A percentile compares a stretch with the other conserved stretches of the same genome.
Evolutionary conservation across 2,888 invertebrate genomes (phyloP).

Genomic region (Melikaiella ostensackeni): DNA sequence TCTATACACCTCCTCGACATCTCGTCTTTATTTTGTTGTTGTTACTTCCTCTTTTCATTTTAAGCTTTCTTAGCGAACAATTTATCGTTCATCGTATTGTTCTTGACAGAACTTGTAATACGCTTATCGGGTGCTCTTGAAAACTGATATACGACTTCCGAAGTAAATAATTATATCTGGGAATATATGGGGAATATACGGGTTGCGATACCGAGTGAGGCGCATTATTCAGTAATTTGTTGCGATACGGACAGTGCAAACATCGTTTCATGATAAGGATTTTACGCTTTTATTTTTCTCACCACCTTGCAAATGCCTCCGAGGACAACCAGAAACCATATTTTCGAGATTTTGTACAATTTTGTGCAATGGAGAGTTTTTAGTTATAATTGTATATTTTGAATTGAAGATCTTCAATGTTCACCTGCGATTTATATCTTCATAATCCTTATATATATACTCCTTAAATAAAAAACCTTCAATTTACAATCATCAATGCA

Average conservation of each 20-base stretch:
- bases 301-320: not conserved
- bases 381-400: no score
- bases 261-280: constrained; percentile 26
- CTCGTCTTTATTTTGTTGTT: not conserved
- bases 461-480: no score
- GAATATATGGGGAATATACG: constrained; percentile 27
- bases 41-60: not conserved
- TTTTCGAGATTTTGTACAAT: not conserved
- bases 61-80: not conserved
- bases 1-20: no score
- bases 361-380: not conserved
- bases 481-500: no score
- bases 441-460: no score
- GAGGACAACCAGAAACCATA: not conserved
- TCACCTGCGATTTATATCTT: no score
- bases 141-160: constrained; percentile 40
- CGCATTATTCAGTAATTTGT: constrained; percentile 38
- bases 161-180: constrained; percentile 34
- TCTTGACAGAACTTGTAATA: constrained; percentile 36
- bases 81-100: constrained; percentile 29
- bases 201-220: constrained; percentile 19
- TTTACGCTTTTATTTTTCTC: not conserved
- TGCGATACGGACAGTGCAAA: constrained; percentile 35
- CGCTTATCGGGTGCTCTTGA: constrained; percentile 31
- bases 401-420: no score